phyloP scores from a whole-genome alignment of 2,797 vertebrate species.

The Crypturellus tataupa region DNA sequence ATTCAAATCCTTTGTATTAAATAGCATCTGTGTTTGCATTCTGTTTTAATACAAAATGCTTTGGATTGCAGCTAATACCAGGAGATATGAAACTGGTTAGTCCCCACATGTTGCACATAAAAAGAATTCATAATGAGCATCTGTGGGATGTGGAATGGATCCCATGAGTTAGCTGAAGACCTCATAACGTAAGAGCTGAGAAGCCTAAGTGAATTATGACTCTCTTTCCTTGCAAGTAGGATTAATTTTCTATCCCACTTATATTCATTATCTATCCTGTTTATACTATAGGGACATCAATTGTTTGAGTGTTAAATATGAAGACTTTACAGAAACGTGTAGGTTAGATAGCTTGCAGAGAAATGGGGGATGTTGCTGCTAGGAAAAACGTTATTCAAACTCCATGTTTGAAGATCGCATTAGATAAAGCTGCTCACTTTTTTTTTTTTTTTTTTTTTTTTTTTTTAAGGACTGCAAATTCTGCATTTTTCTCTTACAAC shows the following conservation, averaged over 20 bases:
- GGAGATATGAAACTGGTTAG: constrained; percentile 85
- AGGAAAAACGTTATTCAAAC: constrained; percentile 35
- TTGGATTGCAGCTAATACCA: constrained; percentile 84
- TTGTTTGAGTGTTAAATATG: constrained; percentile 74
- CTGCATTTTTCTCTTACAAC: constrained; percentile 10
- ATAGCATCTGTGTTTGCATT: constrained; percentile 85
- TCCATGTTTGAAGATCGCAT: constrained; percentile 39
- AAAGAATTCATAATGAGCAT: constrained; percentile 86
- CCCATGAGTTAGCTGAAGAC: constrained; percentile 81
- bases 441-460: not conserved
- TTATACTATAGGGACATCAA: constrained; percentile 75
- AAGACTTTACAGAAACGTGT: constrained; percentile 62
- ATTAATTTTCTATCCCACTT: constrained; percentile 78
- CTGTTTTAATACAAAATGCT: constrained; percentile 85
- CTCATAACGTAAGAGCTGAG: constrained; percentile 78
- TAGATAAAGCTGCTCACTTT: constrained; percentile 43
- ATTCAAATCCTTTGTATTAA: constrained; percentile 76
- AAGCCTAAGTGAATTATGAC: constrained; percentile 82
- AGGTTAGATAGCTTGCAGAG: constrained; percentile 41
- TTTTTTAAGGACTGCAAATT: not conserved
- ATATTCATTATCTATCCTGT: constrained; percentile 79
- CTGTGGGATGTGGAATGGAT: constrained; percentile 80
- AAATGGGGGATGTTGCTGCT: constrained; percentile 17
- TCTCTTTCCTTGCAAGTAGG: constrained; percentile 74
- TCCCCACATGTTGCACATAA: constrained; percentile 86